Evolutionary conservation across 2,888 invertebrate species (phyloP).

Genomic region (Chironomus riparius): DNA sequence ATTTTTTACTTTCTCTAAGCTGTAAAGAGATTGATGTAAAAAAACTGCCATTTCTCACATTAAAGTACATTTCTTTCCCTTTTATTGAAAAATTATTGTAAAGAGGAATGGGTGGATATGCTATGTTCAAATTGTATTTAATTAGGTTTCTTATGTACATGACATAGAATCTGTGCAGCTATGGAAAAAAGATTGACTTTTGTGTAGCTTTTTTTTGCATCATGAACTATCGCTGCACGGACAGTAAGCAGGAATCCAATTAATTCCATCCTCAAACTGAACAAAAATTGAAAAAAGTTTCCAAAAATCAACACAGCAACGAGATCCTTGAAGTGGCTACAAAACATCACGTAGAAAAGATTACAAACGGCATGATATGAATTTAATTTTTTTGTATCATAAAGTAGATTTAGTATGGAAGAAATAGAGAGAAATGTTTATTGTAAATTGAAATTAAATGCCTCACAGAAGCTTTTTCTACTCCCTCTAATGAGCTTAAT

Average conservation of each 20-base stretch:
- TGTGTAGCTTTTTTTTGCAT: too few relatives aligned
- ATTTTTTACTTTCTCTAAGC: neutral
- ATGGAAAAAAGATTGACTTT: too few relatives aligned
- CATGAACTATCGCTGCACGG: neutral
- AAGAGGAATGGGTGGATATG: too few relatives aligned
- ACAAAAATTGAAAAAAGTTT: neutral
- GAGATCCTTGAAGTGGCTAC: neutral
- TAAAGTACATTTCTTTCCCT: neutral
- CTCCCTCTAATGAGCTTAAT: neutral
- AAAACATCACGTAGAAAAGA: slow-evolving; percentile 20
- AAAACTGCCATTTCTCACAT: neutral
- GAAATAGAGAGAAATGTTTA: neutral
- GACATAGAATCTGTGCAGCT: too few relatives aligned
- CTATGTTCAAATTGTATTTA: too few relatives aligned
- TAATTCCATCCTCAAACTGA: slow-evolving; percentile 2
- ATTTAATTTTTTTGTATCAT: slow-evolving; percentile 2
- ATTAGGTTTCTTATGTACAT: too few relatives aligned
- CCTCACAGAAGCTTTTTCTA: neutral
- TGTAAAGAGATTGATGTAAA: too few relatives aligned
- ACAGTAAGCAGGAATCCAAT: neutral
- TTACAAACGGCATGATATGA: slow-evolving; percentile 7
- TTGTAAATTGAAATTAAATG: slow-evolving; percentile 24
- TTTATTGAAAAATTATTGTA: too few relatives aligned
- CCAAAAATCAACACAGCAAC: neutral
- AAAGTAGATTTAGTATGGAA: neutral